These are phyloP conservation scores for Thymelicus lineola DNA, from an alignment of 2,888 invertebrate species.

Conservation along the genomic window DNA sequence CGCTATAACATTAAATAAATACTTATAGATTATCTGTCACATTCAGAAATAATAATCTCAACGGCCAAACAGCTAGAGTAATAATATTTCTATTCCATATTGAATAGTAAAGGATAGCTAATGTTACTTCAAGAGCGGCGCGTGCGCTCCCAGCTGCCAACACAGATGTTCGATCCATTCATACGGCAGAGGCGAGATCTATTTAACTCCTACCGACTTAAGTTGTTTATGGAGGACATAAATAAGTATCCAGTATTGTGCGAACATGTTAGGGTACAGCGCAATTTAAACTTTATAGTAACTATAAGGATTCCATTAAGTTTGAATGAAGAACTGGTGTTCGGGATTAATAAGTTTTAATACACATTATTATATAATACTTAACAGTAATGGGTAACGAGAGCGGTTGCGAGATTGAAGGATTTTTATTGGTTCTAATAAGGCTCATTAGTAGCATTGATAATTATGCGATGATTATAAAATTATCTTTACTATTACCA, in stretches of 20 bases:
- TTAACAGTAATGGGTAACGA: background rate
- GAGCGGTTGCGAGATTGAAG: too few relatives aligned
- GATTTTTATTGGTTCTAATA: too few relatives aligned
- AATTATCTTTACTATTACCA: too few relatives aligned
- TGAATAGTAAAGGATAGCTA: background rate
- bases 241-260: slow-evolving; percentile 13
- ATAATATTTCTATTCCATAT: background rate
- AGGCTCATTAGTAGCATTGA: too few relatives aligned
- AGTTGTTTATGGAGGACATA: slow-evolving; percentile 13
- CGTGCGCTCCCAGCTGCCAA: slow-evolving; percentile 44
- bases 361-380: background rate
- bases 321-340: slow-evolving; percentile 9
- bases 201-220: slow-evolving; percentile 30
- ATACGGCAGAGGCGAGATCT: slow-evolving; percentile 27
- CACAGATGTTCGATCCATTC: slow-evolving; percentile 28
- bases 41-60: background rate
- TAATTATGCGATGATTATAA: too few relatives aligned
- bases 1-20: too few relatives aligned
- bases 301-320: slow-evolving; percentile 24
- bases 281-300: slow-evolving; percentile 17
- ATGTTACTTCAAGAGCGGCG: background rate
- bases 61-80: too few relatives aligned
- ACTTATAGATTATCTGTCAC: too few relatives aligned
- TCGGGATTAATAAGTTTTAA: background rate
- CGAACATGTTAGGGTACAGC: slow-evolving; percentile 2